phyloP scores from a whole-genome alignment of 2,888 invertebrate genomes.

The Agonopterix alstromeriana region DNA sequence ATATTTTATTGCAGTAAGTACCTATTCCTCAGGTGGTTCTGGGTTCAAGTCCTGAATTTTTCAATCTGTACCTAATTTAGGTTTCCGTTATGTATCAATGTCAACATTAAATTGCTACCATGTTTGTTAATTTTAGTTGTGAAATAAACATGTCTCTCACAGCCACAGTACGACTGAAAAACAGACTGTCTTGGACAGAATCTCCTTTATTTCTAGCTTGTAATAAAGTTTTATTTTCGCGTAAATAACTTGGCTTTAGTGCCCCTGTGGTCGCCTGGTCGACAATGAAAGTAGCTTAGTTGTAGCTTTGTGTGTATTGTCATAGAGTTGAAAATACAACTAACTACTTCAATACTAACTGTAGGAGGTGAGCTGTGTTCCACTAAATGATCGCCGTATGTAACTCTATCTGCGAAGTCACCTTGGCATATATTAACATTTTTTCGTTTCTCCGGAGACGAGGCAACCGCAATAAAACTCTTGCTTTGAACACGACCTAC shows the following conservation, averaged over 20 bases:
- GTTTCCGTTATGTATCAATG: no score
- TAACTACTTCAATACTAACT: no score
- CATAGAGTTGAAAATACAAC: no score
- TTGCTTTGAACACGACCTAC: no score
- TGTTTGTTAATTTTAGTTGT: no score
- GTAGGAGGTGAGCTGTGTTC: background rate
- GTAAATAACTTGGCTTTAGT: constrained; percentile 23
- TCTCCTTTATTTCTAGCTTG: constrained; percentile 24
- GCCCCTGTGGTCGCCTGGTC: background rate
- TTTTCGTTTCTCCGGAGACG: background rate
- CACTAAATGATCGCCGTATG: background rate
- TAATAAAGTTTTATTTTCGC: constrained; percentile 34
- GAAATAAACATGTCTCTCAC: background rate
- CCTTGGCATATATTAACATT: background rate
- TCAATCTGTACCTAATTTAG: no score
- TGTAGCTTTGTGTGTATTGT: background rate
- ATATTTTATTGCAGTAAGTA: no score
- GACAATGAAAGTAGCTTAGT: background rate
- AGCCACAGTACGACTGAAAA: background rate
- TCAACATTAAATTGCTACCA: no score
- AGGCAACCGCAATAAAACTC: no score
- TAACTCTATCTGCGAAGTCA: background rate
- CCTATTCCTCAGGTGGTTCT: no score
- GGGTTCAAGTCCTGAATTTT: no score
- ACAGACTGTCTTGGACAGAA: constrained; percentile 13